These are phyloP conservation scores for Protophormia terraenovae DNA, from an alignment of 2,888 invertebrate species.

Conservation along the genomic window DNA sequence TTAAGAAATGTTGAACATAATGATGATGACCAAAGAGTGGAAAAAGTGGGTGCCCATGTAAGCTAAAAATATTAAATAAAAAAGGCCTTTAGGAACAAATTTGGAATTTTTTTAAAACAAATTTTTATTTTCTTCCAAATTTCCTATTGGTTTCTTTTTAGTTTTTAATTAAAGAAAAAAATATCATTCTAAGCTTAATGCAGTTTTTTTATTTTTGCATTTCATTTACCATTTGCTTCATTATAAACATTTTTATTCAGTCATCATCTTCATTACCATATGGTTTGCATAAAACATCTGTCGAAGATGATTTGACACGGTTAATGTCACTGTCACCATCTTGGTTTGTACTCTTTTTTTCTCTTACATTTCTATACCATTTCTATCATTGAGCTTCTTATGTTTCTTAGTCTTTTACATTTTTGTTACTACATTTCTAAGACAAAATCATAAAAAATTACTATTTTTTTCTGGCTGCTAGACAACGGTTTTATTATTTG, in stretches of 20 bases:
- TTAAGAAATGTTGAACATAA: neutral
- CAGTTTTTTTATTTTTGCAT: slow-evolving; percentile 22
- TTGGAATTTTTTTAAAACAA: neutral
- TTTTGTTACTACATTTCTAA: neutral
- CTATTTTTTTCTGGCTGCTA: neutral
- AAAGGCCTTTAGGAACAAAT: neutral
- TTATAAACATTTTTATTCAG: neutral
- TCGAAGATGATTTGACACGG: slow-evolving; percentile 67
- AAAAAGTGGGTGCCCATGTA: slow-evolving; percentile 55
- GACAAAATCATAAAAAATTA: neutral
- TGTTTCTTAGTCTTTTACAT: slow-evolving; percentile 1
- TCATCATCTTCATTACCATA: slow-evolving; percentile 17
- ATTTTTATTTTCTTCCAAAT: neutral
- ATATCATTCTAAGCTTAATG: neutral
- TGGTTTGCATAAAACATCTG: slow-evolving; percentile 50
- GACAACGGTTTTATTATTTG: slow-evolving; percentile 54
- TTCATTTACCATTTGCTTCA: neutral
- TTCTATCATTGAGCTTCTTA: slow-evolving; percentile 40
- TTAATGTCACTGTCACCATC: slow-evolving; percentile 63
- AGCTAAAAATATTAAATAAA: neutral
- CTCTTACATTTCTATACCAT: neutral
- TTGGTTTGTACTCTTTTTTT: neutral
- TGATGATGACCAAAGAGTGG: slow-evolving; percentile 34
- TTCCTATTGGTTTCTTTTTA: neutral
- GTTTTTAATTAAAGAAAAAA: neutral